Evolutionary conservation across 2,888 invertebrate genomes (phyloP), one percentile per base, ranked within the genome.

Genomic region (Watsonalla binaria): DNA sequence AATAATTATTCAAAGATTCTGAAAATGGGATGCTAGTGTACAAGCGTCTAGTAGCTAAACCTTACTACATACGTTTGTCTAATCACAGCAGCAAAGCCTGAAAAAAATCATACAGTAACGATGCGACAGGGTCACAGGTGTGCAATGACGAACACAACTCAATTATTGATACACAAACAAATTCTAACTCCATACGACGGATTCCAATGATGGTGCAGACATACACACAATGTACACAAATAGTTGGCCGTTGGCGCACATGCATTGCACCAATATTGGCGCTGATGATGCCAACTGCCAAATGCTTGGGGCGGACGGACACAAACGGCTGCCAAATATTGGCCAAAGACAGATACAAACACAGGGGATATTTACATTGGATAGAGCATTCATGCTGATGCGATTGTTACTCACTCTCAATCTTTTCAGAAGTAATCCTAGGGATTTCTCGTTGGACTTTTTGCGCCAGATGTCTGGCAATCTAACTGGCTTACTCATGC

Each of bases 381-480:
- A 54, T 55, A 53, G 66, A 70, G 69, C 62, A 68, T 69, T 65
- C 56, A 51, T 57, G 49, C 48, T 54, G 53, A 54, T 59, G 58
- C 60, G 65, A 75, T 64, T 51, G 51, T 70, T 76, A 88, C 90
- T 90, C 82, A 88, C 90, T 78, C 81, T 80, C 46, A 90, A 75
- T 48, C 80, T 74, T 70, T 87, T 89, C 65, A 90, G 78, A 35
- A 90, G 82, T 55, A 86, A 78, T 61, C 89, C 89, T 77, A 90
- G 66, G 49, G 84, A 78, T 82, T 87, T 90, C 72, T 86, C 87
- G 67, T 81, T 71, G 56, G 86, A 81, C 66, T 86, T 86, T 78
- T 75, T 82, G 53, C 86, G 84, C 90, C 87, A 90, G 60, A 90
- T 70, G 54, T 87, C 86, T 70, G 90, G 88, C 65, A 90, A 75